Evolutionary conservation across 2,113 vertebrate species (phyloP).

Genomic region (Callospermophilus lateralis): DNA sequence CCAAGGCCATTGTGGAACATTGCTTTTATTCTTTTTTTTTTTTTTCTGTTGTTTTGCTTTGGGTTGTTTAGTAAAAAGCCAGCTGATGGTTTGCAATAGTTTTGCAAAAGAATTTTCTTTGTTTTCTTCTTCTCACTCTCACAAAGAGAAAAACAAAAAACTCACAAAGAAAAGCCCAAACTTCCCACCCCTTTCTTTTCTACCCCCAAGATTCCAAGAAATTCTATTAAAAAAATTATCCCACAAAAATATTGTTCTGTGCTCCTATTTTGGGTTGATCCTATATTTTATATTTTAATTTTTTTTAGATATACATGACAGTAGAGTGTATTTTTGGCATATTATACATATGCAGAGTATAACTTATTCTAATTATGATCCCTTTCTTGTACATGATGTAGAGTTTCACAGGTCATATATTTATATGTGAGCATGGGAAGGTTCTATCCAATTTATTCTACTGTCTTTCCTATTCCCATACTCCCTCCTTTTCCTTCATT

Average conservation of each 20-base stretch:
- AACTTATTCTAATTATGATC: too few relatives aligned
- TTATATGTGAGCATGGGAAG: too few relatives aligned
- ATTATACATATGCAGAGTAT: too few relatives aligned
- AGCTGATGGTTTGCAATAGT: conserved; percentile 57
- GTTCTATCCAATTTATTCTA: too few relatives aligned
- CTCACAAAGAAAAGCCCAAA: neutral
- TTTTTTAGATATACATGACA: too few relatives aligned
- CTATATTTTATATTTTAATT: too few relatives aligned
- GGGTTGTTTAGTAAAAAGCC: conserved; percentile 22
- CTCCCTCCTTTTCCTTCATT: too few relatives aligned
- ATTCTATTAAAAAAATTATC: conserved; percentile 4
- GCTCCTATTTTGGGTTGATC: too few relatives aligned
- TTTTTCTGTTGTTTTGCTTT: conserved; percentile 13
- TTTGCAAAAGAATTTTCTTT: conserved; percentile 70
- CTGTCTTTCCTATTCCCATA: too few relatives aligned
- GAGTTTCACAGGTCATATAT: too few relatives aligned
- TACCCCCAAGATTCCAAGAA: neutral
- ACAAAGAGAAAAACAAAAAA: conserved; percentile 50
- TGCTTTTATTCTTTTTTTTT: neutral
- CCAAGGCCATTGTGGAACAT: neutral
- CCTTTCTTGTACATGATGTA: too few relatives aligned
- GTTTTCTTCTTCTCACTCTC: conserved; percentile 19
- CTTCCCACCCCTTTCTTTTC: neutral
- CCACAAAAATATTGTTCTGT: neutral
- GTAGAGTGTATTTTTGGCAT: too few relatives aligned